Evolutionary conservation across 2,888 invertebrate species (phyloP).

Genomic region (Cerceris rybyensis): DNA sequence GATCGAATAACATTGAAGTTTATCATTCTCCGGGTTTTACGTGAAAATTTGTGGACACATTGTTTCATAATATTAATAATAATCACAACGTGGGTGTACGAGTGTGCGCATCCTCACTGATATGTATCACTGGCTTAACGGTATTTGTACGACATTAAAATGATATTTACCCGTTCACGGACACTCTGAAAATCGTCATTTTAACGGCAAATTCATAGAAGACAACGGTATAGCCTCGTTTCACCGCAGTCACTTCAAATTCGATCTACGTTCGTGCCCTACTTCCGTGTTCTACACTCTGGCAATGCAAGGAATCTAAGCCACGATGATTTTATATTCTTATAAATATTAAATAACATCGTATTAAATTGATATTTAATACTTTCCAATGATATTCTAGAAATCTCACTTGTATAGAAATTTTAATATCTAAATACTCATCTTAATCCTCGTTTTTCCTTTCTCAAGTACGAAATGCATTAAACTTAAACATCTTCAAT

Average conservation of each 20-base stretch:
- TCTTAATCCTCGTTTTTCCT: too few species aligned
- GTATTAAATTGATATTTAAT: neutral
- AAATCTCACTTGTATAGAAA: too few species aligned
- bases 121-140: too few species aligned
- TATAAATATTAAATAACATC: constrained; percentile 10
- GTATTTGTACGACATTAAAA: neutral
- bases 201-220: constrained; percentile 14
- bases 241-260: constrained; percentile 40
- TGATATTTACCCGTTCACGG: neutral
- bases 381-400: neutral
- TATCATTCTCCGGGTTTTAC: too few species aligned
- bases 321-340: constrained; percentile 10
- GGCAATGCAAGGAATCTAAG: constrained; percentile 16
- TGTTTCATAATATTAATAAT: too few species aligned
- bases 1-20: too few species aligned
- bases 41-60: too few species aligned
- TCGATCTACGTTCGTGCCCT: constrained; percentile 46
- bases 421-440: too few species aligned
- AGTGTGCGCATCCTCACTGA: too few species aligned
- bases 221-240: constrained; percentile 19
- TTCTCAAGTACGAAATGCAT: too few species aligned
- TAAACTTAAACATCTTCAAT: too few species aligned
- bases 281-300: constrained; percentile 25
- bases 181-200: neutral
- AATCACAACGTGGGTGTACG: too few species aligned